Evolutionary conservation across 2,888 invertebrate species (phyloP).

Genomic region (Aspidapion aeneum): DNA sequence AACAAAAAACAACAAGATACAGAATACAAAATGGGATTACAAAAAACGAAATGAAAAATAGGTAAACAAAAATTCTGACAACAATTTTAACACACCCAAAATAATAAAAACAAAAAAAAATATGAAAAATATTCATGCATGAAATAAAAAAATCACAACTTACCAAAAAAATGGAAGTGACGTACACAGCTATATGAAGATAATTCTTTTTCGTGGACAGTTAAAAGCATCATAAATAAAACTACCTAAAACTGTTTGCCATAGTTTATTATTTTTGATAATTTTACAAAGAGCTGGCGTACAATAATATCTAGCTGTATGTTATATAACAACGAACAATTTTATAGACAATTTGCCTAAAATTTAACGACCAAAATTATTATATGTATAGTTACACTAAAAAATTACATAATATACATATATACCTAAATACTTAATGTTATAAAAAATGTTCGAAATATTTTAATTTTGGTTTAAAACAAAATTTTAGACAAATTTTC

Average conservation of each 20-base stretch:
- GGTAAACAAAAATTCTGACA: constrained; percentile 39
- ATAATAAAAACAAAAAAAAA: constrained; percentile 25
- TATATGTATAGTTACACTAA: too few species aligned
- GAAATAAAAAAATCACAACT: constrained; percentile 26
- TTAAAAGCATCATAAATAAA: too few species aligned
- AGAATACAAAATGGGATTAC: too few species aligned
- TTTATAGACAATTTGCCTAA: constrained; percentile 33
- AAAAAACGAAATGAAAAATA: constrained; percentile 21
- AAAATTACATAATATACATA: too few species aligned
- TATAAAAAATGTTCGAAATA: too few species aligned
- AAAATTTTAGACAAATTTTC: constrained; percentile 33
- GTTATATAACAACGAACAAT: constrained; percentile 24
- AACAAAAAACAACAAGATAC: too few species aligned
- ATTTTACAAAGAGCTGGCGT: constrained; percentile 41
- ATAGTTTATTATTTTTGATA: constrained; percentile 40
- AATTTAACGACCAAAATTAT: constrained; percentile 16
- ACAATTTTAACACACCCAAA: constrained; percentile 41
- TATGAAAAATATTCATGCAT: constrained; percentile 13
- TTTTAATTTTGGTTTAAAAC: too few species aligned
- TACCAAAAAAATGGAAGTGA: constrained; percentile 28
- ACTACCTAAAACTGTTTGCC: constrained; percentile 30
- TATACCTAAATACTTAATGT: too few species aligned
- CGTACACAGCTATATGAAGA: not conserved
- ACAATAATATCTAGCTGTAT: constrained; percentile 29
- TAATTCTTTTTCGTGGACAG: too few species aligned